Evolutionary conservation across 1,140 invertebrate species (phyloP).

Genomic region (Pseudachorutes palmiensis): DNA sequence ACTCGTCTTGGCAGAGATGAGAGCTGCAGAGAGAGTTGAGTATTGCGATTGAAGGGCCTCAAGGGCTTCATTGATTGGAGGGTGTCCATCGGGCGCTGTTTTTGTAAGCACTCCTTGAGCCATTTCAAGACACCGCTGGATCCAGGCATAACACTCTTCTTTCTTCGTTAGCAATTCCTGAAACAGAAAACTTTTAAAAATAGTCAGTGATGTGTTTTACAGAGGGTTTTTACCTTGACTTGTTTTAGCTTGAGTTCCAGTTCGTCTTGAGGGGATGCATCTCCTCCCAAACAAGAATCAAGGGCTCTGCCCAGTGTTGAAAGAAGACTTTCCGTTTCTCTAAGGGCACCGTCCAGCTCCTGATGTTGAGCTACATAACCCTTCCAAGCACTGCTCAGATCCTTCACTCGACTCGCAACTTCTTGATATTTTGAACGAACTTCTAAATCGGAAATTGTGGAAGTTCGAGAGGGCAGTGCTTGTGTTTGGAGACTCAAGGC

Average conservation of each 20-base stretch:
- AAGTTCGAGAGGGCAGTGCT: conserved; percentile 40
- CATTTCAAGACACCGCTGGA: conserved; percentile 74
- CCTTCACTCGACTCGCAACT: conserved; percentile 77
- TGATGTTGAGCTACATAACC: conserved; percentile 82
- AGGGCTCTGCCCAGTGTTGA: conserved; percentile 73
- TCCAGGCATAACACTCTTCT: conserved; percentile 81
- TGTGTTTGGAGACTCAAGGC: conserved; percentile 72
- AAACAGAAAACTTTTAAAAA: conserved; percentile 17
- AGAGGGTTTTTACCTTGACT: conserved; percentile 48
- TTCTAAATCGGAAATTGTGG: conserved; percentile 57
- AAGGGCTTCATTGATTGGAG: conserved; percentile 71
- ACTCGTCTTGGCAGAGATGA: conserved; percentile 71
- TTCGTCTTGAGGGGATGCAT: conserved; percentile 70
- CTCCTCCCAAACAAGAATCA: conserved; percentile 71
- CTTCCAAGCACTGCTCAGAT: conserved; percentile 64
- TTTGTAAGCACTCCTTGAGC: conserved; percentile 87
- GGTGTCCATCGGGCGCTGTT: conserved; percentile 78
- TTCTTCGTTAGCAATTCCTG: conserved; percentile 77
- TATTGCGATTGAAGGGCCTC: conserved; percentile 79
- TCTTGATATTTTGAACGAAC: conserved; percentile 83
- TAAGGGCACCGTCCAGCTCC: conserved; percentile 71
- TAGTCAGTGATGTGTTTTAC: not conserved
- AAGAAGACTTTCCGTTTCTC: conserved; percentile 75
- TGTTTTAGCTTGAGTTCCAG: conserved; percentile 73
- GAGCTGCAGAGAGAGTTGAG: conserved; percentile 73